phyloP scores from a whole-genome alignment of 1,140 invertebrate genomes.

The Wasmannia auropunctata region DNA sequence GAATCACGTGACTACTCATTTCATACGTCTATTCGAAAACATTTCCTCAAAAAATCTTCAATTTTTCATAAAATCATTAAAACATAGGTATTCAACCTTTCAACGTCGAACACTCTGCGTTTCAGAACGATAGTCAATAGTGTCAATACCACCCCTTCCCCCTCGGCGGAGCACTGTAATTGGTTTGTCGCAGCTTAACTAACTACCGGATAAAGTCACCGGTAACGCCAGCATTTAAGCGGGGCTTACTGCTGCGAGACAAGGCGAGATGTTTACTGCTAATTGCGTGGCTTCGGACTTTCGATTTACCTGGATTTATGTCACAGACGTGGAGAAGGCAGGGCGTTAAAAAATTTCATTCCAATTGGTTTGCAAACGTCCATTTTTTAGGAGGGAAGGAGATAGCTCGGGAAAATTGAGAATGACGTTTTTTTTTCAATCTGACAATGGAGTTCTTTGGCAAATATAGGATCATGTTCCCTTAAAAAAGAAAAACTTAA shows the following conservation, averaged over 20 bases:
- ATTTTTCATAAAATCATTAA: neutral
- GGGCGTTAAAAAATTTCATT: slow-evolving; percentile 30
- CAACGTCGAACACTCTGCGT: slow-evolving; percentile 1
- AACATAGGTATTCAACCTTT: neutral
- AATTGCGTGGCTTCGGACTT: slow-evolving; percentile 64
- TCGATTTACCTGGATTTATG: slow-evolving; percentile 65
- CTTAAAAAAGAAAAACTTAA: neutral
- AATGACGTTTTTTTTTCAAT: slow-evolving; percentile 25
- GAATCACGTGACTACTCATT: neutral
- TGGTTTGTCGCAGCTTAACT: slow-evolving; percentile 75
- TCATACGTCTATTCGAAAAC: neutral
- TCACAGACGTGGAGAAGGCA: neutral
- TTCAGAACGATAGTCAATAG: slow-evolving; percentile 61
- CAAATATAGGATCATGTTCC: neutral
- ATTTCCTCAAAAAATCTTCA: neutral
- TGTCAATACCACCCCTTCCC: slow-evolving; percentile 53
- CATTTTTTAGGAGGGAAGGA: neutral
- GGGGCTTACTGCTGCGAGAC: slow-evolving; percentile 67
- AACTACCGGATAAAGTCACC: slow-evolving; percentile 73
- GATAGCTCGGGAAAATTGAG: neutral
- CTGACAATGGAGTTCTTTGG: neutral
- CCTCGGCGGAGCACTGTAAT: slow-evolving; percentile 63
- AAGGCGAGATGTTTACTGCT: slow-evolving; percentile 71
- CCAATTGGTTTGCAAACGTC: neutral
- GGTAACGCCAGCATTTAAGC: slow-evolving; percentile 66